Percentiles rank a stretch among this genome's conserved stretches.
Evolutionary conservation across 2,888 invertebrate genomes (phyloP).

Genomic region (Xestia sexstrigata): DNA sequence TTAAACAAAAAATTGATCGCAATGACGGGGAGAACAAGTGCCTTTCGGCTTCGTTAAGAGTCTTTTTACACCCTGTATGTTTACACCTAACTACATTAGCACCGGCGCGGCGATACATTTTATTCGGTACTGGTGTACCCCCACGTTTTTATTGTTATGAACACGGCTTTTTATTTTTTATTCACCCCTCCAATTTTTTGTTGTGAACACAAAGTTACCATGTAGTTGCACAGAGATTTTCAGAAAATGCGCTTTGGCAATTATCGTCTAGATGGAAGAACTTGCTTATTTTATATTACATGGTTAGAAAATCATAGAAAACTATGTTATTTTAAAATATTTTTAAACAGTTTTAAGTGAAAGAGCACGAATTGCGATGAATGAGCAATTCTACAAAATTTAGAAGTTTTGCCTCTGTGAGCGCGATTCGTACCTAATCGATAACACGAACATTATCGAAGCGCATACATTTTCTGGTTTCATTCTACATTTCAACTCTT

Average conservation of each 20-base stretch:
- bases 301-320: background rate
- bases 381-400: background rate
- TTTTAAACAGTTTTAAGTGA: background rate
- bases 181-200: too few species aligned
- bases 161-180: too few species aligned
- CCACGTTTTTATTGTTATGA: background rate
- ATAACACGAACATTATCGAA: background rate
- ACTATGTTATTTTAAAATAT: background rate
- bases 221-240: background rate
- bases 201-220: background rate
- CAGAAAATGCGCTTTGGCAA: background rate
- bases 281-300: background rate
- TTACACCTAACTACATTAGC: background rate
- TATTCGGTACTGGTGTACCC: background rate
- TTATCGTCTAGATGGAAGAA: background rate
- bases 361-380: too few species aligned
- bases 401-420: background rate
- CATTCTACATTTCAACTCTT: slow-evolving; percentile 1
- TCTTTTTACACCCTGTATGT: too few species aligned
- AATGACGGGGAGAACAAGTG: too few species aligned
- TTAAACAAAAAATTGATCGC: too few species aligned
- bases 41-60: too few species aligned
- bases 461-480: background rate
- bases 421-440: background rate
- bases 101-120: background rate